Evolutionary conservation across 2,888 invertebrate species (phyloP), one percentile per base, ranked within the genome.

Genomic region (Opisthograptis luteolata): DNA sequence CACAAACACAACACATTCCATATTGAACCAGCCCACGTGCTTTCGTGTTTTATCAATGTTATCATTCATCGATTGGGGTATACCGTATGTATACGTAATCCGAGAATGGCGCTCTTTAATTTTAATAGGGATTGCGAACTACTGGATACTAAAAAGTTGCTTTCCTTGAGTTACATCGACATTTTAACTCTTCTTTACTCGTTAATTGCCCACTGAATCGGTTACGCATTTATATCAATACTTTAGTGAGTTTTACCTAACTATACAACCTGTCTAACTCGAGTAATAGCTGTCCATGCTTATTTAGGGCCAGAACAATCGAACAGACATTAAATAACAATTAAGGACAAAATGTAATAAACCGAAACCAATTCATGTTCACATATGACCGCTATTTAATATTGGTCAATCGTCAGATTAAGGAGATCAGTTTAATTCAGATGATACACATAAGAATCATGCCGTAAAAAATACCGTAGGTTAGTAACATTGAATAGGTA

Each of bases 161-260:
- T 67, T 78, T 67, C 76, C 76, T 76, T 78, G 71, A 68, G 72
- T 72, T 62, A 68, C 58, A 67, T 76, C 65, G 37, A 43, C 54
- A 44, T 52, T 46, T 36, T 15, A 12, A 13, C 10, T 19, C 12
- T 6, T 24, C n/a, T 34, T 32, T 36, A 43, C 39, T 13, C 12
- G 39, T 32, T 36, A 28, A 30, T 30, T 35, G 25, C 8, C 43
- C 15, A 35, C 20, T 19, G 12, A 47, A 28, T 17, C 7, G 17
- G 8, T 22, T n/a, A 35, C 15, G 19, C 17, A 40, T 28, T 10
- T 30, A 13, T 24, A 30, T 15, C 3, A n/a, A n/a, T n/a, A n/a
- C n/a, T n/a, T n/a, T 20, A 27, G n/a, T 19, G 32, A 31, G 36
- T 45, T 45, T 45, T 35, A 22, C 13, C 28, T 30, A 30, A 20